These are phyloP conservation scores for Macrotus californicus DNA, from an alignment of 2,113 vertebrate species.

Conservation along the genomic window DNA sequence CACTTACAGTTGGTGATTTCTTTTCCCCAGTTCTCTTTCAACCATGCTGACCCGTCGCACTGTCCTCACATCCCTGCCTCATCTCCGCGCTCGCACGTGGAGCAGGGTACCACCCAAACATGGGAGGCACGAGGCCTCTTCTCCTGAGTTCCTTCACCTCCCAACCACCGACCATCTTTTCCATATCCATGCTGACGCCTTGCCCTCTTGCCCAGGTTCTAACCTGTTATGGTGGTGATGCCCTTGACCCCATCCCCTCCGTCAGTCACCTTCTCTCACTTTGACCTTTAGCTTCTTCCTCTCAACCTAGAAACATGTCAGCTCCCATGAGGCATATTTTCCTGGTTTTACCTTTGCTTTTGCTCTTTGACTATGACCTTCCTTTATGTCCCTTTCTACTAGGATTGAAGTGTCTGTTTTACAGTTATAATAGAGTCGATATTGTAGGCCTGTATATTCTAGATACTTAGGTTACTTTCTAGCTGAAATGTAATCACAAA, in stretches of 20 bases:
- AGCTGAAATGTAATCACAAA: neutral
- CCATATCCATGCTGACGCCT: too few relatives aligned
- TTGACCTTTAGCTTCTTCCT: neutral
- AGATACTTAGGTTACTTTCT: neutral
- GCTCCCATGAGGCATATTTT: neutral
- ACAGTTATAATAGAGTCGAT: neutral
- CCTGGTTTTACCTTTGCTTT: neutral
- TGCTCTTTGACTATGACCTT: neutral
- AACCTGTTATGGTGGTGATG: fast-evolving
- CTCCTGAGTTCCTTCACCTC: neutral
- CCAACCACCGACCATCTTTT: neutral
- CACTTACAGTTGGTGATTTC: neutral
- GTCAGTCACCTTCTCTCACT: neutral
- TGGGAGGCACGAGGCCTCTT: neutral
- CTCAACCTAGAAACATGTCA: neutral
- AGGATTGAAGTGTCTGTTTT: neutral
- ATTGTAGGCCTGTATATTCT: neutral
- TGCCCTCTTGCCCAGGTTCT: neutral
- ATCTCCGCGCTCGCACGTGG: neutral
- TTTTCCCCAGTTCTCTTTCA: neutral
- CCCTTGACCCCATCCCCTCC: neutral
- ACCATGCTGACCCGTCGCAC: neutral
- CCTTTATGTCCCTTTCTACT: neutral
- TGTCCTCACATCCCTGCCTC: neutral
- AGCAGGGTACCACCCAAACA: neutral